Evolutionary conservation across 2,888 invertebrate genomes (phyloP).

Genomic region (Argynnis bischoffii): DNA sequence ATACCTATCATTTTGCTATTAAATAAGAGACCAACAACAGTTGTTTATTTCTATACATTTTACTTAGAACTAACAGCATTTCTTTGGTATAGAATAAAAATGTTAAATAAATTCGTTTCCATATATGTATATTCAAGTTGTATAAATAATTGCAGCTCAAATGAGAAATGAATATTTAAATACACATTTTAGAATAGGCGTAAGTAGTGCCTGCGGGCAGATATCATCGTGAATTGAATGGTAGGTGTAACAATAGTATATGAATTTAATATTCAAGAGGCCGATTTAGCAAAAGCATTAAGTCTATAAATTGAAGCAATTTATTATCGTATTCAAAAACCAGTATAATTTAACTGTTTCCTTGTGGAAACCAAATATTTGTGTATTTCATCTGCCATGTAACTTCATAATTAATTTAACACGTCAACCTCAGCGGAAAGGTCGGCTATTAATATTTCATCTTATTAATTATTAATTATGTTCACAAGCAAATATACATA

Average conservation of each 20-base stretch:
- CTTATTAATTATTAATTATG: constrained; percentile 20
- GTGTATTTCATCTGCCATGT: constrained; percentile 11
- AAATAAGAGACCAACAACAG: constrained; percentile 16
- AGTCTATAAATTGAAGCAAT: constrained; percentile 1
- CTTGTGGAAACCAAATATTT: constrained; percentile 13
- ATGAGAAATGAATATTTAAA: constrained; percentile 15
- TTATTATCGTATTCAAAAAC: constrained; percentile 1
- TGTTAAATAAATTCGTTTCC: not conserved
- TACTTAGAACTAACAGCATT: not conserved
- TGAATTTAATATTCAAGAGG: constrained; percentile 14
- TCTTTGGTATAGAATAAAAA: not conserved
- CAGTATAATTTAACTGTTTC: not conserved
- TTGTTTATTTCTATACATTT: constrained; percentile 1
- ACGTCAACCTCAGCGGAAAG: constrained; percentile 16
- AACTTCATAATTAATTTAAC: constrained; percentile 25
- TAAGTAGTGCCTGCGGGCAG: constrained; percentile 17
- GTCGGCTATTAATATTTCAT: constrained; percentile 26
- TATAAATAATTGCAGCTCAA: constrained; percentile 7
- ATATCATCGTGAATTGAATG: constrained; percentile 15
- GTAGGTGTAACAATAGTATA: constrained; percentile 10
- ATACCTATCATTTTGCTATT: constrained; percentile 30
- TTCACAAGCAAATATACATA: constrained; percentile 4
- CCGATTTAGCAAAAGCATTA: constrained; percentile 11
- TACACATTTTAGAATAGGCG: constrained; percentile 15
- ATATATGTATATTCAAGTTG: not conserved